Evolutionary conservation across 2,888 invertebrate species (phyloP), one percentile per base, ranked within the genome.

Genomic region (Tanytarsus gracilentus): DNA sequence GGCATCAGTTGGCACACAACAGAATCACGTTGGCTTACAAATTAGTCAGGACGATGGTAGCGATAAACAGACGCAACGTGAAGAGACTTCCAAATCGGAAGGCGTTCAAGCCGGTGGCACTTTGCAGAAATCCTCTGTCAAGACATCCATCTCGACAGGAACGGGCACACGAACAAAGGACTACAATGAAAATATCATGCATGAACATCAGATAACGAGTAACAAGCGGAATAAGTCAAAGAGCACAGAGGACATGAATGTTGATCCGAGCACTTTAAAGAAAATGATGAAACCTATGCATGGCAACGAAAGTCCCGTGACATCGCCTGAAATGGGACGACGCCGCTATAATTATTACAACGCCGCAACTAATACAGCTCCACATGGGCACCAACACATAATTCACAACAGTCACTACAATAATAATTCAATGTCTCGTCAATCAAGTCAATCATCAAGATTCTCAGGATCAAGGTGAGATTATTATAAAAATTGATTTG

Each of bases 201-300:
- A 84, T 67, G 83, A 80, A 69, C 82, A 85, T 69, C 79, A 85
- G 64, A 79, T 85, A 71, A 86, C 85, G 74, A 86, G 85, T 72
- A 86, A 84, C 69, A 83, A 82, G 61, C 78, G 86, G 63, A 82
- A 86, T 63, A 89, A 89, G 71, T 91, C 90, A 66, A 92, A 92
- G 75, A 91, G 91, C 75, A 91, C 91, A 58, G 92, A 92, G 74
- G 90, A 92, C 70, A 91, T 91, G 86, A 82, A 82, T 72, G 78
- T 78, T 73, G 79, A 63, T 73, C 86, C 87, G 69, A 86, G 84
- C 70, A 93, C 93, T 7, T 78, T 96, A 66, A 94, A 95, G 73
- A 82, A 91, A 64, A 93, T 96, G 90, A 78, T 96, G 66, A 93
- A 94, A 70, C 93, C 94, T 53, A 89, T 96, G 84, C 88, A 93